Base-by-base conservation (phyloP, 2,113 vertebrate species). In the Opisthocomus hoazin region DNA sequence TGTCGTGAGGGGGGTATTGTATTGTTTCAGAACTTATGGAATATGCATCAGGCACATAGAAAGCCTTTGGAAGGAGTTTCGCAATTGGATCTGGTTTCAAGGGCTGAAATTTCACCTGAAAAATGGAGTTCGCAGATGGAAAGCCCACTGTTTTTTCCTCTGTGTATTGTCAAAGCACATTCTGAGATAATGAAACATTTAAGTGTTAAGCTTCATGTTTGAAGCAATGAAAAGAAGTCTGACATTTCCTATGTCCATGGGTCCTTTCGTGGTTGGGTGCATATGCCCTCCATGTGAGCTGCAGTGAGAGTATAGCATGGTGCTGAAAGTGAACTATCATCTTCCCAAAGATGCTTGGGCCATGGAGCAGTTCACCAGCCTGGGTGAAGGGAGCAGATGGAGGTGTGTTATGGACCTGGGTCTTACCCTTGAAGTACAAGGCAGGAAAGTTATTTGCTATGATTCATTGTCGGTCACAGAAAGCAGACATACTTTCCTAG, bases 51-150 rank as follows among this genome's bases (percentile, higher is more conserved):
- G 51, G 32, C 63, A 93, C 50, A 81, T 63, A 75, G 54, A 84
- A 95, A 87, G 14, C 24, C 57, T 90, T 82, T 73, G 83, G 73
- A 91, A 91, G 71, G 48, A 83, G 9, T 86, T 78, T 91, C 53
- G 83, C 50, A 84, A 22, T 8, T 85, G 37, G 70, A 84, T 95
- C 88, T 90, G 46, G 41, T 94, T 97, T 97, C 92, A 88, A 71
- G 88, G 82, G 63, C 34, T 92, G 80, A 90, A 91, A 95, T 95
- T 94, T 96, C 65, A 90, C 54, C n/a, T 82, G 43, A 75, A 87
- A 94, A 86, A 74, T 74, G 5, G 39, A 80, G 7, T 89, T 93
- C 87, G 50, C 89, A 93, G 94, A 65, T 0, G 0, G 51, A 93
- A 87, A 85, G 20, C 32, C 15, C 12, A 23, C 37, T 1, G 2